These are phyloP conservation scores for Manis crassicaudata DNA, from an alignment of 2,797 vertebrate species.

Conservation along the genomic window DNA sequence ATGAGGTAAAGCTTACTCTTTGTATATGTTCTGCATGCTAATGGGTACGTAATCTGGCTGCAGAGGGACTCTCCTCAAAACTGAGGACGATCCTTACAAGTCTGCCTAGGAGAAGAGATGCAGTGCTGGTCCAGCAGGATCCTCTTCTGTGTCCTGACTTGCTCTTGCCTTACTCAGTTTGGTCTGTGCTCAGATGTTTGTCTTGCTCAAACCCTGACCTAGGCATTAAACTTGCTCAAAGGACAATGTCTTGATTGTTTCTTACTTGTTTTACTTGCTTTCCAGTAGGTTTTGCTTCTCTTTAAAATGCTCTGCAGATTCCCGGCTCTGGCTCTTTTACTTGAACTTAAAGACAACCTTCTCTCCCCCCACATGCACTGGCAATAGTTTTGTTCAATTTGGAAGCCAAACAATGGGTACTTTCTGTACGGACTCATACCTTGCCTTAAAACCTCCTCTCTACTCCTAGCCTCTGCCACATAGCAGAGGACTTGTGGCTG, in stretches of 20 bases:
- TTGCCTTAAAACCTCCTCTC: background rate
- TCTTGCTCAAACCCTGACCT: background rate
- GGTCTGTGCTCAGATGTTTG: background rate
- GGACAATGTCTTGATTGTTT: background rate
- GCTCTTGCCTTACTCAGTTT: background rate
- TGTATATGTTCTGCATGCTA: background rate
- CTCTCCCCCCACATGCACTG: background rate
- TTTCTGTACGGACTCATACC: background rate
- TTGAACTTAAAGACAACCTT: background rate
- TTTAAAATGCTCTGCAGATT: slow-evolving; percentile 9
- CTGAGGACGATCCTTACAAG: background rate
- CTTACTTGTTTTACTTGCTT: background rate
- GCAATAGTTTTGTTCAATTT: background rate
- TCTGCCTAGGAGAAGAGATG: background rate
- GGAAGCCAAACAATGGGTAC: background rate
- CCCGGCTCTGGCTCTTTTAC: background rate
- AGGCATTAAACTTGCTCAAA: background rate
- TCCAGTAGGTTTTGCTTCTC: background rate
- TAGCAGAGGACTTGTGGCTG: background rate
- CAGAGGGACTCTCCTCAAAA: accelerated
- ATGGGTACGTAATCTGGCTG: background rate
- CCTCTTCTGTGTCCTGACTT: background rate
- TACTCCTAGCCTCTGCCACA: background rate
- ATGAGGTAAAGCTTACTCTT: background rate
- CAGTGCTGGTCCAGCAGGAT: background rate